Percentiles rank a stretch among this genome's conserved stretches.
phyloP scores from a whole-genome alignment of 2,113 vertebrate species.

The Hippoglossus stenolepis region DNA sequence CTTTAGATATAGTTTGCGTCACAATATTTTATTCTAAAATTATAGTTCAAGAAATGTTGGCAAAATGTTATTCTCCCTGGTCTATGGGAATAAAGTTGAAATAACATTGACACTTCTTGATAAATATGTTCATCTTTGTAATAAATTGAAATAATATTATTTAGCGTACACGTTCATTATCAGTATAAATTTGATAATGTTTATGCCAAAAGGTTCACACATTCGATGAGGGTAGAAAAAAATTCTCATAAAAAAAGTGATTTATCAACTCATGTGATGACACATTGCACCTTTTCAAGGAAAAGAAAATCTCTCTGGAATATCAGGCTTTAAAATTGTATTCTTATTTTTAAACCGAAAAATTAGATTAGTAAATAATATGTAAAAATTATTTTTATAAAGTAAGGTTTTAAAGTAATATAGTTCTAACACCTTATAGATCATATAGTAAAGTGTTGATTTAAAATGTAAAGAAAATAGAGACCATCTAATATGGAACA shows the following conservation, averaged over 20 bases:
- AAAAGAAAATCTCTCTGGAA: background rate
- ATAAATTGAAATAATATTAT: background rate
- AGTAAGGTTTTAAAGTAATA: too few species aligned
- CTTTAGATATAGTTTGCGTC: background rate
- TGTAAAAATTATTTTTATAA: too few species aligned
- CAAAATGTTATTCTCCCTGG: background rate
- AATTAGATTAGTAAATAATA: too few species aligned
- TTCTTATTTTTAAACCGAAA: too few species aligned
- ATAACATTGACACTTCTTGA: background rate
- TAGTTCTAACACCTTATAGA: too few species aligned
- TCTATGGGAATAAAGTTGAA: constrained; percentile 7
- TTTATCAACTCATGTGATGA: background rate
- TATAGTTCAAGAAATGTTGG: background rate
- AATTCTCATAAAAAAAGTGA: too few species aligned
- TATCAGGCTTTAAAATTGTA: background rate
- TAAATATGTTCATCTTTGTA: constrained; percentile 5
- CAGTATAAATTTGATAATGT: constrained; percentile 1
- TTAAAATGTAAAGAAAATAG: constrained; percentile 1
- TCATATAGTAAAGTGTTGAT: background rate
- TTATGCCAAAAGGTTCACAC: background rate
- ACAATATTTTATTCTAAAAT: background rate
- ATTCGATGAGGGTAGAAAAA: background rate
- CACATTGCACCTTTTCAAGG: background rate
- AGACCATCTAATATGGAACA: background rate
- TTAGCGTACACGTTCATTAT: background rate